Conservation (phyloP, 2,888 invertebrate genomes). For the Phaonia tiefii region DNA sequence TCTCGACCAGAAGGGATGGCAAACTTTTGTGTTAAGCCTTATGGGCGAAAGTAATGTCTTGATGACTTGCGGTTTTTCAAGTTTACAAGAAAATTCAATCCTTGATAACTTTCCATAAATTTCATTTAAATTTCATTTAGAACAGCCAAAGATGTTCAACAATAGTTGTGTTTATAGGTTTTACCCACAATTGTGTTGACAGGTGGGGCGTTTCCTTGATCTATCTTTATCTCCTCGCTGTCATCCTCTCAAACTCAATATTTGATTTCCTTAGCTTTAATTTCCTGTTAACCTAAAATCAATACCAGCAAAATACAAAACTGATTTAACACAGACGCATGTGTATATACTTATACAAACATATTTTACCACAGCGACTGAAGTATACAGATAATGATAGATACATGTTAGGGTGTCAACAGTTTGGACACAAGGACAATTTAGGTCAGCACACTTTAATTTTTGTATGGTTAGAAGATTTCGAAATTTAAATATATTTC, state of each 20-base stretch:
- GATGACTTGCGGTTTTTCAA: constrained; percentile 8
- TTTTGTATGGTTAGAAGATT: no score
- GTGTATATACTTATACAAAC: background rate
- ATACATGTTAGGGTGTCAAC: no score
- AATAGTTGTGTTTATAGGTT: no score
- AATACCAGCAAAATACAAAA: constrained; percentile 38
- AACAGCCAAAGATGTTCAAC: background rate
- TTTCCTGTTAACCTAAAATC: constrained; percentile 59
- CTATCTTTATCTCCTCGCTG: background rate
- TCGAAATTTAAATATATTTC: no score
- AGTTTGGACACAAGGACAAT: no score
- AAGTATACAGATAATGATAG: no score
- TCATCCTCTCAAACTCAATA: constrained; percentile 26
- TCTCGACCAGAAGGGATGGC: background rate
- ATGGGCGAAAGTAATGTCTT: constrained; percentile 1
- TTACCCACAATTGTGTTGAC: background rate
- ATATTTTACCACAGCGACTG: no score
- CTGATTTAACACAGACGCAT: constrained; percentile 29
- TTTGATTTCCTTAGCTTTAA: constrained; percentile 58
- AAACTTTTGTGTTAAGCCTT: constrained; percentile 30
- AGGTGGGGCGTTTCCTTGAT: background rate
- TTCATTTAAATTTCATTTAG: background rate
- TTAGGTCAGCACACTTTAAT: no score
- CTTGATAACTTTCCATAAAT: background rate
- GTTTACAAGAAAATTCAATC: constrained; percentile 10